Base-by-base conservation (phyloP, 1,140 invertebrate species). In the Myzus persicae region DNA sequence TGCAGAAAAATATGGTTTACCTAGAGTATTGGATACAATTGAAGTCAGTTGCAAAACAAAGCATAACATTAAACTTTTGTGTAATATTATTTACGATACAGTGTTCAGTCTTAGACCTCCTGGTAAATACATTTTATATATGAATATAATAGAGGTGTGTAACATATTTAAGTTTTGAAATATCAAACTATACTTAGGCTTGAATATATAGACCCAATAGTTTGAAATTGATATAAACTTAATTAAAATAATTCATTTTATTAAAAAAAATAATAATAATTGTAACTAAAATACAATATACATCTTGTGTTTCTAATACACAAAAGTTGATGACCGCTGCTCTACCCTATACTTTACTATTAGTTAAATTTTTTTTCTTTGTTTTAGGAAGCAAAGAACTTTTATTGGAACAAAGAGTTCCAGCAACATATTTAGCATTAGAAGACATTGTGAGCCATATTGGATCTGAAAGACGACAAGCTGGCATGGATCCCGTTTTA, bases 1-100 rank as follows among this genome's bases (percentile, higher is more conserved):
- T 95, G 98, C 99, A 0, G 99, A 99, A 95, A 99, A 99, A 95
- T 97, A 98, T 94, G 99, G 99, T 0, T 95, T 99, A 31, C 99
- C 99, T 0, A 96, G 98, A 88, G 98, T 99, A 0, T 96, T 99
- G 94, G 98, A 99, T 94, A 98, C 98, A 0, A 97, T 99, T 42
- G 99, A 99, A 96, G 97, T 99, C 18, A 97, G 97, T 94, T 98
- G 97, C 94, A 99, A 98, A 94, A 99, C 98, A 0, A 96, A 97
- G 8, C 97, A 99, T 95, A 99, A 99, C 95, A 98, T 99, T 54
- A 97, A 98, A 94, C 96, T 98, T 90, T 96, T 99, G 2, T 98
- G 98, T 87, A 98, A 99, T 95, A 96, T 99, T 11, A 98, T 99
- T 89, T 99, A 99, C 95, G 98, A 99, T 76, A 98, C 98, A 9